These are phyloP conservation scores for Physella acuta DNA, from an alignment of 1,140 invertebrate species.

Conservation along the genomic window DNA sequence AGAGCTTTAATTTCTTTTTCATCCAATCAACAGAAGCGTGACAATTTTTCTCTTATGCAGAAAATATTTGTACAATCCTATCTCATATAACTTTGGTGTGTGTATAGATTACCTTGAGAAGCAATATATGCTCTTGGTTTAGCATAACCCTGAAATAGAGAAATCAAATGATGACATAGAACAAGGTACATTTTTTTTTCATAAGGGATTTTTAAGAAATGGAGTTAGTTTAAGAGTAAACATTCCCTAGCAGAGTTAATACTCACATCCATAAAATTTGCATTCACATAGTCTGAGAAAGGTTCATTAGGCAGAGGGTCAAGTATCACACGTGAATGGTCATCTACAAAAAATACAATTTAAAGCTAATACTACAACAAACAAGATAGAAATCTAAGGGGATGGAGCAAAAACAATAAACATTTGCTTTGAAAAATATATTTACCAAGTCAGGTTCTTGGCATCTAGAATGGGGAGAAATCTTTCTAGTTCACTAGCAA, in stretches of 20 bases:
- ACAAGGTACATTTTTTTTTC: background rate
- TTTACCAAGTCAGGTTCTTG: no score
- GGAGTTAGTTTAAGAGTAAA: background rate
- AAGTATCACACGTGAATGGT: constrained; percentile 88
- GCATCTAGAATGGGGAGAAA: no score
- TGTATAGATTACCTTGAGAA: constrained; percentile 87
- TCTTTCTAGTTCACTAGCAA: no score
- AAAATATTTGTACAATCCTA: no score
- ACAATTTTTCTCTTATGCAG: no score
- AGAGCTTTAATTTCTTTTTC: no score
- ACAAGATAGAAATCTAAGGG: background rate
- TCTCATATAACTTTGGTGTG: no score
- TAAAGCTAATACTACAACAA: no score
- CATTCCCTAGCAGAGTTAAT: no score
- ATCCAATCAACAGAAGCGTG: no score
- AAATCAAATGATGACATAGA: background rate
- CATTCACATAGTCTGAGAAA: constrained; percentile 87
- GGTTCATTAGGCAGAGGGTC: constrained; percentile 73
- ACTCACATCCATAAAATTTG: constrained; percentile 86
- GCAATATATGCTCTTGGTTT: constrained; percentile 87
- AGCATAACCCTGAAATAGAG: constrained; percentile 72
- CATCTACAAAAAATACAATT: constrained; percentile 76
- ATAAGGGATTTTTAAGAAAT: background rate
- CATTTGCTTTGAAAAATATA: background rate
- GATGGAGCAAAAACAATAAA: background rate